These are phyloP conservation scores for Colletes collaris DNA, from an alignment of 2,888 invertebrate species.

Conservation along the genomic window DNA sequence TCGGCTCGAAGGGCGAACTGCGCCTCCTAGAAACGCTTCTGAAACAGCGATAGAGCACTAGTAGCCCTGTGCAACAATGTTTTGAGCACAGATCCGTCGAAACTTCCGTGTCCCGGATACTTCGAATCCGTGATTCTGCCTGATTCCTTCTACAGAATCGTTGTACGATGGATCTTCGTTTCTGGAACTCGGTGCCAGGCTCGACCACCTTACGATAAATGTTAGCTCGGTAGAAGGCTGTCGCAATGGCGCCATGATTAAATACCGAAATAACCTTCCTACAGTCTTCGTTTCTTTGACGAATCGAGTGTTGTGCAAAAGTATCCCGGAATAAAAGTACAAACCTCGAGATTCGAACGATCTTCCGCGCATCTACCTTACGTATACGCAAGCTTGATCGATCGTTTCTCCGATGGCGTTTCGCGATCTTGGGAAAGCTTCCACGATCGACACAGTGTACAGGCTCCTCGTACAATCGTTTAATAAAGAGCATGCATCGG, in stretches of 20 bases:
- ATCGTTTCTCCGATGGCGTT: too few relatives aligned
- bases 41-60: conserved; percentile 52
- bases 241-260: conserved; percentile 62
- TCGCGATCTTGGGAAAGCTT: too few relatives aligned
- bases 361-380: too few relatives aligned
- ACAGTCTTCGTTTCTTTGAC: too few relatives aligned
- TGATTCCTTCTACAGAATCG: background rate
- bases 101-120: conserved; percentile 8
- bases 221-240: conserved; percentile 72
- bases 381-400: too few relatives aligned
- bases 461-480: too few relatives aligned
- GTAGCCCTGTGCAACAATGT: conserved; percentile 43
- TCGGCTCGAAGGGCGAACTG: conserved; percentile 42
- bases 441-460: too few relatives aligned
- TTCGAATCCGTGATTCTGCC: conserved; percentile 16
- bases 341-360: too few relatives aligned
- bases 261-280: too few relatives aligned
- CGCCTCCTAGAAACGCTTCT: conserved; percentile 59
- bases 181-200: conserved; percentile 66
- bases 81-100: conserved; percentile 51
- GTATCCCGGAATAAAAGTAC: too few relatives aligned
- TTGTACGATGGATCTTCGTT: conserved; percentile 58
- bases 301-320: too few relatives aligned
- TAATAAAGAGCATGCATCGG: too few relatives aligned
- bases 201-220: conserved; percentile 70